phyloP scores from a whole-genome alignment of 2,797 vertebrate genomes.

The Gouania willdenowi region DNA sequence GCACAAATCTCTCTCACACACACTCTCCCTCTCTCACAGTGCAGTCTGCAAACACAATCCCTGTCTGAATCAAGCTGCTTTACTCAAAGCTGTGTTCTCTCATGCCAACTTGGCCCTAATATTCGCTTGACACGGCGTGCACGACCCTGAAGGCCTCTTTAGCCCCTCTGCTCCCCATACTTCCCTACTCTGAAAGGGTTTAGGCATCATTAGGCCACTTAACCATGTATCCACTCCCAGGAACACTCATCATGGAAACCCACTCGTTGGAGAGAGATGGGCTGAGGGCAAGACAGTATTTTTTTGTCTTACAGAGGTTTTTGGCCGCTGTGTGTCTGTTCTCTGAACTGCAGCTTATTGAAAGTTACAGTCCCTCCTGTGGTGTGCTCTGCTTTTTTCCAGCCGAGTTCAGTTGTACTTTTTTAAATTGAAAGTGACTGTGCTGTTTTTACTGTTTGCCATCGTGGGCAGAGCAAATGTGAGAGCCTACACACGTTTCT shows the following conservation, averaged over 20 bases:
- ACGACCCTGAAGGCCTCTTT: conserved; percentile 27
- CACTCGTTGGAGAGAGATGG: conserved; percentile 32
- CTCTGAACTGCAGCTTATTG: conserved; percentile 8
- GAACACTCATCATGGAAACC: conserved; percentile 51
- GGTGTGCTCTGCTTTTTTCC: conserved; percentile 5
- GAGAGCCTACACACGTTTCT: not conserved
- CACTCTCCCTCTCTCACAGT: conserved; percentile 18
- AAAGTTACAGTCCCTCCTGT: conserved; percentile 9
- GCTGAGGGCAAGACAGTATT: conserved; percentile 19
- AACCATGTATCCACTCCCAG: conserved; percentile 55
- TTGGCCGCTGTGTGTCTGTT: conserved; percentile 4
- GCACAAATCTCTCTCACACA: conserved; percentile 35
- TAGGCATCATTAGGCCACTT: conserved; percentile 67
- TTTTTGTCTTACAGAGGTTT: conserved; percentile 9
- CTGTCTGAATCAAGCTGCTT: conserved; percentile 74
- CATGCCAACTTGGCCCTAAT: conserved; percentile 52
- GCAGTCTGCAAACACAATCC: conserved; percentile 61
- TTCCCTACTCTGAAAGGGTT: conserved; percentile 32
- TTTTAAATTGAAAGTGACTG: conserved; percentile 17
- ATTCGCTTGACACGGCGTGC: conserved; percentile 63
- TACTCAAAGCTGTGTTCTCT: conserved; percentile 57
- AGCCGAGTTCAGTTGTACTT: conserved; percentile 10
- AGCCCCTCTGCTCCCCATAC: not conserved
- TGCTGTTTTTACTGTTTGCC: conserved; percentile 27
- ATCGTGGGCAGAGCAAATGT: conserved; percentile 6